Evolutionary conservation across 2,797 vertebrate species (phyloP), one percentile per base, ranked within the genome.

Genomic region (Brachymystax lenok): DNA sequence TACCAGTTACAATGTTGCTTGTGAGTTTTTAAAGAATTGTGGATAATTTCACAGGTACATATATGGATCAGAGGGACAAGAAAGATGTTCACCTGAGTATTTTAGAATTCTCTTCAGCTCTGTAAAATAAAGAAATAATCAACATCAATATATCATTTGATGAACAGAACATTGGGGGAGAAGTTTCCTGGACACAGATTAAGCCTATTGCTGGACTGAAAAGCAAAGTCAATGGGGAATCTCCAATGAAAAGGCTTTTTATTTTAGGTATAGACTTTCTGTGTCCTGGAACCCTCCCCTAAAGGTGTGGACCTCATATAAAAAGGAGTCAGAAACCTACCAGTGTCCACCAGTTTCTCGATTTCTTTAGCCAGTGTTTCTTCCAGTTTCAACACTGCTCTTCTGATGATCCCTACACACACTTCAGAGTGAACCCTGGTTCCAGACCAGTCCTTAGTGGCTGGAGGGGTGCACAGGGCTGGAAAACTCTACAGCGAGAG

Each of bases 371-470:
- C 81, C 2, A 95, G 72, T 0, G 81, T 84, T 0, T 85, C 79
- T 80, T 93, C 90, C 74, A 95, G 88, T 79, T 87, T 89, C 52
- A 87, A 82, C 78, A 95, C 87, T 0, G 92, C 90, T 82, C 90
- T 92, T 79, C 95, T 85, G 81, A 92, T 93, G 86, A 91, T 86
- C 0, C 94, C 95, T 0, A 95, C 76, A 66, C 92, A 90, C 0
- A 86, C 85, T 74, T 94, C 94, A 8, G 91, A 90, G 80, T 92
- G 89, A 64, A 95, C 91, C 1, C 82, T 89, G 77, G 87, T 92
- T 12, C 86, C 90, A 70, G 92, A 92, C 94, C 94, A 95, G 89
- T 95, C 88, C 79, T 90, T 94, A 56, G 92, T 91, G 52, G 84
- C 73, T 0, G 93, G 94, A 33, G 88, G 78, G 1, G 71, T 77